These are phyloP conservation scores for Zosterops pallidus DNA, from an alignment of 2,113 vertebrate species.

Conservation along the genomic window DNA sequence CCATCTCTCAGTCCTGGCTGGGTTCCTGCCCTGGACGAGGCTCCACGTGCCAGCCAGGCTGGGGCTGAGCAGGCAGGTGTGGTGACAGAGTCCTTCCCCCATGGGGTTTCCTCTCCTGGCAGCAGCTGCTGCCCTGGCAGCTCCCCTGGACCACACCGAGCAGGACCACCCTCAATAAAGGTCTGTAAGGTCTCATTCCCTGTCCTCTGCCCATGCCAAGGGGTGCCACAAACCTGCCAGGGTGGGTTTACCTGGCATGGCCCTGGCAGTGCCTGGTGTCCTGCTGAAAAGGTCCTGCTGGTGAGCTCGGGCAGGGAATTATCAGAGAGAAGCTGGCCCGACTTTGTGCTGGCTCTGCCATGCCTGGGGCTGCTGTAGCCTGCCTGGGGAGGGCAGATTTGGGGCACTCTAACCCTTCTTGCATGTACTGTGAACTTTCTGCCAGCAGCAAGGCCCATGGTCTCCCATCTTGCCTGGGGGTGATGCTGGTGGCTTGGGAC, in stretches of 20 bases:
- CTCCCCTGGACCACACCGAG: rapidly evolving
- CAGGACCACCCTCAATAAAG: neutral
- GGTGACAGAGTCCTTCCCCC: neutral
- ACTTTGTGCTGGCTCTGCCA: rapidly evolving
- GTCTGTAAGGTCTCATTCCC: neutral
- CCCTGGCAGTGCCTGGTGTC: rapidly evolving
- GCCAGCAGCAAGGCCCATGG: rapidly evolving
- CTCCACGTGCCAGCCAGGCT: rapidly evolving
- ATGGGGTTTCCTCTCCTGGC: neutral
- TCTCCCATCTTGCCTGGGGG: neutral
- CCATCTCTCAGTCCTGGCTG: neutral
- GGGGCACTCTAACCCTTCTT: neutral
- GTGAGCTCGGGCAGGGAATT: neutral
- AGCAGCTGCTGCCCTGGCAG: neutral
- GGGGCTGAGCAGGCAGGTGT: neutral
- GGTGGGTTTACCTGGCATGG: neutral
- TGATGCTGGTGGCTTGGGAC: neutral
- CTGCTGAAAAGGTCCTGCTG: neutral
- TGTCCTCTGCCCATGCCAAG: rapidly evolving
- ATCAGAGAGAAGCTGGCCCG: neutral
- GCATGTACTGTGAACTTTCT: rapidly evolving
- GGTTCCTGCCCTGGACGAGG: neutral
- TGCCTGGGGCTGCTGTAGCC: neutral
- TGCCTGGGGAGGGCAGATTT: neutral
- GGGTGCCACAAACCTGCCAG: neutral